Evolutionary conservation across 2,888 invertebrate species (phyloP).

Genomic region (Amphipyra tragopoginis): DNA sequence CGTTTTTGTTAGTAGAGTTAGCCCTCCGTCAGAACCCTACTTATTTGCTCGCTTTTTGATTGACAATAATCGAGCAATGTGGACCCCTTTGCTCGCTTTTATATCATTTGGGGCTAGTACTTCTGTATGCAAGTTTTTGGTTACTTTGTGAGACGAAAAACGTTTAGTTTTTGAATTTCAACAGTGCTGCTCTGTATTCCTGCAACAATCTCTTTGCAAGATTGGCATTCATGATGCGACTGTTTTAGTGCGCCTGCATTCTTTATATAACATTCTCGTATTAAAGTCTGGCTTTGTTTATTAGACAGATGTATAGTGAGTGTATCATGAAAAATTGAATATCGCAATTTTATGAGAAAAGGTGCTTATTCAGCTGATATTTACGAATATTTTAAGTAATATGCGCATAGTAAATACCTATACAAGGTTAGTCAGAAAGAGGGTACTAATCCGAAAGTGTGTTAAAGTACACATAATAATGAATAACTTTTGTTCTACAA

Average conservation of each 20-base stretch:
- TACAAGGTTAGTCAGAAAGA: no score
- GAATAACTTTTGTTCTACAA: no score
- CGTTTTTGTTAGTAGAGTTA: no score
- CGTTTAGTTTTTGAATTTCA: constrained; percentile 68
- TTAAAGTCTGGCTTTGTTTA: constrained; percentile 17
- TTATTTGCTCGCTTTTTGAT: no score
- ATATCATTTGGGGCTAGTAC: background rate
- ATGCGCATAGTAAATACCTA: no score
- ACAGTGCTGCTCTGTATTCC: constrained; percentile 63
- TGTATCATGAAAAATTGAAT: constrained; percentile 5
- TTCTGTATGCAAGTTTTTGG: constrained; percentile 32
- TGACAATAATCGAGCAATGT: no score
- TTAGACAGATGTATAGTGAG: constrained; percentile 7
- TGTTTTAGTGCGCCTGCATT: constrained; percentile 43
- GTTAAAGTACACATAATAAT: no score
- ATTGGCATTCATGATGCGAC: constrained; percentile 56
- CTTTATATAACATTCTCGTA: constrained; percentile 39
- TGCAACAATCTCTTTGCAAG: constrained; percentile 64
- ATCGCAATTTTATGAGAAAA: background rate
- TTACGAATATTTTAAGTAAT: no score
- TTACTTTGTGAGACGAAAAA: constrained; percentile 62
- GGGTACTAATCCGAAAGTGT: no score
- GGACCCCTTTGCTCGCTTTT: no score
- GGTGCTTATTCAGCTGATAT: no score
- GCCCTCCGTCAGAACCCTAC: no score